Evolutionary conservation across 2,888 invertebrate species (phyloP).

Genomic region (Drosophila meridionalis): DNA sequence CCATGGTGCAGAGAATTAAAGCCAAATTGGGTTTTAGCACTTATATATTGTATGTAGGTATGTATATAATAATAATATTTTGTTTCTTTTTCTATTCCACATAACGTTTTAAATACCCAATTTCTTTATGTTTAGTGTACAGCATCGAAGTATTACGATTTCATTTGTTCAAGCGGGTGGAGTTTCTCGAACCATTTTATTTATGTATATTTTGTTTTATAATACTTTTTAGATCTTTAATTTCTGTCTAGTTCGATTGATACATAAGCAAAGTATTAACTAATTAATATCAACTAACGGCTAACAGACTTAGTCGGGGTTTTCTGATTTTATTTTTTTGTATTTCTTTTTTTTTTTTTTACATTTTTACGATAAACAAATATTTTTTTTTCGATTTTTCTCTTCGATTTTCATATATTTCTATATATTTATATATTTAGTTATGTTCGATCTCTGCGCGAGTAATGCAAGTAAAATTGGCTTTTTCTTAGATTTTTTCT

Average conservation of each 20-base stretch:
- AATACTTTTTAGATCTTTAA: slow-evolving; percentile 36
- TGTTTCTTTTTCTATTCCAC: not conserved
- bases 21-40: not conserved
- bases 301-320: slow-evolving; percentile 76
- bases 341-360: slow-evolving; percentile 8
- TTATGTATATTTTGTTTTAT: slow-evolving; percentile 14
- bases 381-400: slow-evolving; percentile 11
- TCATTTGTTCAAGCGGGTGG: not conserved
- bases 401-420: slow-evolving; percentile 14
- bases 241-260: slow-evolving; percentile 49
- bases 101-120: not conserved
- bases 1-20: not conserved
- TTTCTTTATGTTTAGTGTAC: not conserved
- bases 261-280: slow-evolving; percentile 60
- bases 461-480: slow-evolving; percentile 20
- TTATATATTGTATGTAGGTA: not conserved
- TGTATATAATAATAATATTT: not conserved
- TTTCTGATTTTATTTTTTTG: not conserved
- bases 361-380: slow-evolving; percentile 26
- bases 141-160: not conserved
- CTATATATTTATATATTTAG: slow-evolving; percentile 11
- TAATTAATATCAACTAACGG: slow-evolving; percentile 65
- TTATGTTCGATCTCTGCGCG: slow-evolving; percentile 23
- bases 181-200: not conserved
- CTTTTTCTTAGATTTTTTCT: not conserved